These are phyloP conservation scores for Epinephelus malabaricus DNA, from an alignment of 2,797 vertebrate species.

Conservation along the genomic window DNA sequence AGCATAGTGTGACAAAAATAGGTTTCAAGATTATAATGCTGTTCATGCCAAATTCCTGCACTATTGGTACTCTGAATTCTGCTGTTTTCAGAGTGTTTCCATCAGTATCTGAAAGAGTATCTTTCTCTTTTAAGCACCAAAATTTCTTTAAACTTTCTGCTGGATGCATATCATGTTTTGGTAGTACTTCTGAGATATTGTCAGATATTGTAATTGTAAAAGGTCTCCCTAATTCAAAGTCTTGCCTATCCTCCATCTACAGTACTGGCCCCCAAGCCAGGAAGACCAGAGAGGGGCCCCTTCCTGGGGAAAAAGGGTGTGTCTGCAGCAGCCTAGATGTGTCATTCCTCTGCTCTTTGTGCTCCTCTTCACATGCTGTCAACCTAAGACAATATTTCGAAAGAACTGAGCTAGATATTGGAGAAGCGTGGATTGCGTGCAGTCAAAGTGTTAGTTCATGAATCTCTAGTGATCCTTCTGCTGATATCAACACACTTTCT, in stretches of 20 bases:
- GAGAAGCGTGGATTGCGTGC: conserved; percentile 13
- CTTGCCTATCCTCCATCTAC: not conserved
- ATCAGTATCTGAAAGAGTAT: not conserved
- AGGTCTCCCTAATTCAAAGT: not conserved
- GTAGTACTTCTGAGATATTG: not conserved
- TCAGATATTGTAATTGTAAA: not conserved
- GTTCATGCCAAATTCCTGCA: too few relatives aligned
- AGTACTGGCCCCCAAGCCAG: not conserved
- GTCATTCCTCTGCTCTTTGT: conserved; percentile 48
- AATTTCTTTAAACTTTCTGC: conserved; percentile 5
- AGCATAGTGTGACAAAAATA: too few relatives aligned
- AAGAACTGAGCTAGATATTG: conserved; percentile 54
- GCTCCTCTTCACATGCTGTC: conserved; percentile 44
- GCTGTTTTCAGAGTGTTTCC: not conserved
- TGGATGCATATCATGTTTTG: not conserved
- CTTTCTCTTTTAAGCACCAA: not conserved
- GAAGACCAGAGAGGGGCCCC: conserved; percentile 7
- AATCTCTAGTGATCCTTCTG: conserved; percentile 7
- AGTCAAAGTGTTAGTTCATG: conserved; percentile 2
- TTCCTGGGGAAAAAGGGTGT: conserved; percentile 40
- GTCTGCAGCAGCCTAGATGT: conserved; percentile 43
- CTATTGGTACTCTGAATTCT: not conserved
- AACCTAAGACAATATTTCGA: conserved; percentile 44
- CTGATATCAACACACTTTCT: conserved; percentile 14
- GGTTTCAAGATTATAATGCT: too few relatives aligned